phyloP scores from a whole-genome alignment of 1,140 invertebrate genomes.

The Sesamia nonagrioides region DNA sequence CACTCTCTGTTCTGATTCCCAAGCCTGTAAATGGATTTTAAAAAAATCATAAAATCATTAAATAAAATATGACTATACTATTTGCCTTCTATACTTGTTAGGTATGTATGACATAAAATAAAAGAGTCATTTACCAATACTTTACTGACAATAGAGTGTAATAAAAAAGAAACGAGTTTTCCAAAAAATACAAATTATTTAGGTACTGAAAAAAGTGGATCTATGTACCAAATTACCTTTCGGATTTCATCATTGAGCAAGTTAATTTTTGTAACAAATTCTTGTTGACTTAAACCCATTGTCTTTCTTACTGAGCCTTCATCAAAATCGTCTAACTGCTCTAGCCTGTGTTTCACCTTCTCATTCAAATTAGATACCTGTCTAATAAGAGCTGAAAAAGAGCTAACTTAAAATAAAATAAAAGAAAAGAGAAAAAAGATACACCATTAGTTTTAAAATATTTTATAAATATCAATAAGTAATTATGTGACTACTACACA shows the following conservation, averaged over 20 bases:
- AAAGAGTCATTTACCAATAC: too few species aligned
- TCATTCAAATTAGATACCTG: slow-evolving; percentile 94
- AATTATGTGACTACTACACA: too few species aligned
- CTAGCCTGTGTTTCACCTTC: slow-evolving; percentile 96
- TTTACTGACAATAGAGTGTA: too few species aligned
- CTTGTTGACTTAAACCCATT: slow-evolving; percentile 96
- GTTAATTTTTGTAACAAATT: slow-evolving; percentile 96
- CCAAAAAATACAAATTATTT: background rate
- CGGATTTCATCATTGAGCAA: slow-evolving; percentile 96
- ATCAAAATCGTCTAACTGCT: slow-evolving; percentile 98
- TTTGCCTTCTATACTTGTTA: too few species aligned
- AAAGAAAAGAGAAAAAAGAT: slow-evolving; percentile 68
- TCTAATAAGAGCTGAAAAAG: slow-evolving; percentile 91
- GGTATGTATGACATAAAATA: too few species aligned
- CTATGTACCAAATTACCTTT: slow-evolving; percentile 77
- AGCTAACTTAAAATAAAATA: slow-evolving; percentile 81
- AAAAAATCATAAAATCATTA: too few species aligned
- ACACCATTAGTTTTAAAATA: background rate
- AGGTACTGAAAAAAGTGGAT: background rate
- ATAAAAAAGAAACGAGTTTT: background rate
- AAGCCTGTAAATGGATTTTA: slow-evolving; percentile 92
- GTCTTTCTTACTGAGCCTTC: slow-evolving; percentile 95
- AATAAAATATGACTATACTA: too few species aligned
- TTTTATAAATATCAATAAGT: too few species aligned
- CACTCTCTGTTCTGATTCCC: slow-evolving; percentile 97